These are phyloP conservation scores for Tragopan temminckii DNA, from an alignment of 2,797 vertebrate genomes.

Conservation along the genomic window DNA sequence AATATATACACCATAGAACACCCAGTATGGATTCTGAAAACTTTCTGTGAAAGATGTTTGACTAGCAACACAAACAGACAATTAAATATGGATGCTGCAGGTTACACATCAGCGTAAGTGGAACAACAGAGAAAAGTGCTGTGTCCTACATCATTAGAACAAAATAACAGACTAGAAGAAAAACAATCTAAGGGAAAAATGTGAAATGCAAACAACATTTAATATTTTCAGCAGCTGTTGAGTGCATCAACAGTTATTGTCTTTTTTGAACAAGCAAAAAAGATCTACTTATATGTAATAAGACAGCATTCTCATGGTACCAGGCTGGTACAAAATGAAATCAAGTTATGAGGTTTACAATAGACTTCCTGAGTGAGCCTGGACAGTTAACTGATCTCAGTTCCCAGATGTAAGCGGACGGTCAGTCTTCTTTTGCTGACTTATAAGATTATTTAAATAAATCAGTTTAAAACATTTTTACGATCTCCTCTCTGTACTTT, in stretches of 20 bases:
- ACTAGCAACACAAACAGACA: not conserved
- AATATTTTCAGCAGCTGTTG: not conserved
- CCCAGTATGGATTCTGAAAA: not conserved
- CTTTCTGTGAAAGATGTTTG: not conserved
- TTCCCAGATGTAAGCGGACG: not conserved
- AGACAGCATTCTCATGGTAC: not conserved
- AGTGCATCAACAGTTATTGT: not conserved
- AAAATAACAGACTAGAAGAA: not conserved
- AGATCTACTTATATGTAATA: not conserved
- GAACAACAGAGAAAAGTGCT: not conserved
- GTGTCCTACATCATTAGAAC: not conserved
- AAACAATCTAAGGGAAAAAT: not conserved
- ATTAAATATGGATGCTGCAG: not conserved
- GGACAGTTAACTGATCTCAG: not conserved
- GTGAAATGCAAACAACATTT: not conserved
- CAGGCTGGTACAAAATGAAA: not conserved
- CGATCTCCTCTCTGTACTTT: not conserved
- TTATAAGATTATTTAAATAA: not conserved
- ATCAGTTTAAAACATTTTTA: not conserved
- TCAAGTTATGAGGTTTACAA: not conserved
- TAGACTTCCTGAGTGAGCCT: not conserved
- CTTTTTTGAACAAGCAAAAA: not conserved
- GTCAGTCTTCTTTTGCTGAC: not conserved
- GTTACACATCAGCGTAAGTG: not conserved
- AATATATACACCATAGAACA: not conserved